Base-by-base conservation (phyloP, 2,888 invertebrate species). In the Subacronicta megacephala region DNA sequence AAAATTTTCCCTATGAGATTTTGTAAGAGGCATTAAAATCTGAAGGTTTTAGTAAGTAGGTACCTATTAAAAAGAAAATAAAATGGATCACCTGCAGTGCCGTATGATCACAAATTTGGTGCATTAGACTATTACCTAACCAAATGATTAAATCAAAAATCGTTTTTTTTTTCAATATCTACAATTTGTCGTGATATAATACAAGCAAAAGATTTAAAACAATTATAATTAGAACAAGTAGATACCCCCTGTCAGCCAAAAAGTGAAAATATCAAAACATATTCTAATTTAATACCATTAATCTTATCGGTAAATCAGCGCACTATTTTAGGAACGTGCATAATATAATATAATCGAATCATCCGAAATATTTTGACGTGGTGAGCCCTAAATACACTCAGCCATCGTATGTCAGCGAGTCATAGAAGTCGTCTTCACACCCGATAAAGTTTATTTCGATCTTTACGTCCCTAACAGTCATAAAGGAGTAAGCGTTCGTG, bases 371-470 rank as follows among this genome's bases (percentile, higher is more conserved):
- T 58, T 55, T 62, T 46, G 57, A 63, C 37, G 56, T 49, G 55
- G 43, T 31, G 37, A 56, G 46, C 50, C 50, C 41, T 29, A 43
- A 70, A 63, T 72, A 58, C 43, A 56, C 44, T 51, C 37, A 43
- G 44, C 56, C 50, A 41, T 41, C 36, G 38, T 51, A 53, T 49
- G 55, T 61, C 53, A 55, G 40, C 41, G 45, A 41, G 38, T 57
- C 49, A 41, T 58, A 50, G 49, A 12, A 51, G 49, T 49, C 31
- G 26, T 72, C 59, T 74, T 76, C 71, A 45, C 74, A 75, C 62
- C 63, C 75, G 67, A 80, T 81, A 75, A 80, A 77, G 76, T 80
- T 82, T 84, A 84, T 84, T 84, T 84, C 70, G 56, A 82, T 80
- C 80, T 83, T 82, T 81, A 83, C 68, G 68, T 62, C 77, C 75